Evolutionary conservation across 2,888 invertebrate species (phyloP).

Genomic region (Aradus depressus): DNA sequence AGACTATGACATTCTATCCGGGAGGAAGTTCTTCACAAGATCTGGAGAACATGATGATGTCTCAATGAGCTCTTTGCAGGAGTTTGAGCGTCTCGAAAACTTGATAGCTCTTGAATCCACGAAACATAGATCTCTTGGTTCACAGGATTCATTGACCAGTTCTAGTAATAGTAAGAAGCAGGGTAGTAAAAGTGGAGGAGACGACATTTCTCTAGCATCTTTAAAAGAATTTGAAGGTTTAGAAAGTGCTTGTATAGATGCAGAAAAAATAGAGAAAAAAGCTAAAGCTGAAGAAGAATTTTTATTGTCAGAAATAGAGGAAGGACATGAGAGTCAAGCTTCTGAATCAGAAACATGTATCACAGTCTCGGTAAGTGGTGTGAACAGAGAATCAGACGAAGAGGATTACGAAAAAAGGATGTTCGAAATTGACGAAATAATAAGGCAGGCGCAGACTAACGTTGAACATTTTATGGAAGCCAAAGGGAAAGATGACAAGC

Average conservation of each 20-base stretch:
- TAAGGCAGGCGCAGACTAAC: constrained; percentile 53
- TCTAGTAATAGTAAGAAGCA: constrained; percentile 37
- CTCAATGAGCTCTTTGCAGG: constrained; percentile 84
- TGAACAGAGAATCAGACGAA: constrained; percentile 48
- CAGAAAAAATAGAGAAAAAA: constrained; percentile 66
- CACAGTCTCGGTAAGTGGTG: constrained; percentile 47
- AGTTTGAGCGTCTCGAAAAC: constrained; percentile 84
- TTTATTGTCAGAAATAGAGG: constrained; percentile 47
- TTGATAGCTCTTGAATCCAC: constrained; percentile 67
- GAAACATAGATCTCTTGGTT: constrained; percentile 50
- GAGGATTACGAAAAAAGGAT: constrained; percentile 53
- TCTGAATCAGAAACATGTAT: constrained; percentile 49
- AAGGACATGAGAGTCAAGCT: constrained; percentile 46
- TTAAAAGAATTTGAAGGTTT: constrained; percentile 86
- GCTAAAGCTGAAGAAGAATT: constrained; percentile 83
- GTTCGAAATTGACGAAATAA: constrained; percentile 57
- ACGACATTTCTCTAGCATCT: constrained; percentile 76
- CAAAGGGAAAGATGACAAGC: constrained; percentile 39
- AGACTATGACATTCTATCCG: constrained; percentile 74
- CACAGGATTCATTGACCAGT: constrained; percentile 73
- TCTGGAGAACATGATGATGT: constrained; percentile 83
- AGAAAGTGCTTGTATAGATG: constrained; percentile 77
- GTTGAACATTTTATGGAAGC: constrained; percentile 39
- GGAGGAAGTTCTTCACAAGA: constrained; percentile 69
- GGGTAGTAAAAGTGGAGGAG: constrained; percentile 53